Percentiles rank a stretch among this genome's conserved stretches.
Conservation (phyloP, 2,797 vertebrate species). For the Falco biarmicus region DNA sequence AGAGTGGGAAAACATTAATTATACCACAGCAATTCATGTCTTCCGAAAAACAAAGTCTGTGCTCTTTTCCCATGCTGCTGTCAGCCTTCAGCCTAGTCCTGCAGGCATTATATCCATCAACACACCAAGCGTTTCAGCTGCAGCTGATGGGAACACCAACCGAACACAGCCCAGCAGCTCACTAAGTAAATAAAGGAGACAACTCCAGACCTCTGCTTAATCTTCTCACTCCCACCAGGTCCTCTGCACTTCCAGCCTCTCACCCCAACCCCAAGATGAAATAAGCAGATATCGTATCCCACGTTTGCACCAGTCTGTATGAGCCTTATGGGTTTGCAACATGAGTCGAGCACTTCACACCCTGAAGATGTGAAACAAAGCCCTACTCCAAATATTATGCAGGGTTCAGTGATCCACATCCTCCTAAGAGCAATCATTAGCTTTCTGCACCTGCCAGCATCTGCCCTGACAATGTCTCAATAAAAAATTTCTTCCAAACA, state of each 20-base stretch:
- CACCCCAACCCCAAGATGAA: not conserved
- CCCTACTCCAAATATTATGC: not conserved
- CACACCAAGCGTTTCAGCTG: not conserved
- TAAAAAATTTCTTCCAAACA: not conserved
- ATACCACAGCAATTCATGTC: not conserved
- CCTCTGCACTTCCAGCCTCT: not conserved
- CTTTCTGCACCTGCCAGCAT: not conserved
- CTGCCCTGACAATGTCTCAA: not conserved
- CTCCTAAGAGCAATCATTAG: not conserved
- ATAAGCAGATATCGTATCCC: rapidly evolving
- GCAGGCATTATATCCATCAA: not conserved
- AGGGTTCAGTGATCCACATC: not conserved
- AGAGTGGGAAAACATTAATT: conserved; percentile 11
- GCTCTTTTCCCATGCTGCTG: not conserved
- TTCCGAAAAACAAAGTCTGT: not conserved
- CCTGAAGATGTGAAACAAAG: not conserved
- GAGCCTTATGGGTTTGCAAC: not conserved
- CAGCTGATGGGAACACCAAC: not conserved
- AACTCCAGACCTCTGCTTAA: not conserved
- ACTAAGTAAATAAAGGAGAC: not conserved
- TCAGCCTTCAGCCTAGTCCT: not conserved
- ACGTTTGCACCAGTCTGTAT: not conserved
- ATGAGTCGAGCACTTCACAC: not conserved
- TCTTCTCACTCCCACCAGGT: not conserved
- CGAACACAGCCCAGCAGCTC: not conserved